phyloP scores from a whole-genome alignment of 1,140 invertebrate genomes.

The Aradophagus sp. region DNA sequence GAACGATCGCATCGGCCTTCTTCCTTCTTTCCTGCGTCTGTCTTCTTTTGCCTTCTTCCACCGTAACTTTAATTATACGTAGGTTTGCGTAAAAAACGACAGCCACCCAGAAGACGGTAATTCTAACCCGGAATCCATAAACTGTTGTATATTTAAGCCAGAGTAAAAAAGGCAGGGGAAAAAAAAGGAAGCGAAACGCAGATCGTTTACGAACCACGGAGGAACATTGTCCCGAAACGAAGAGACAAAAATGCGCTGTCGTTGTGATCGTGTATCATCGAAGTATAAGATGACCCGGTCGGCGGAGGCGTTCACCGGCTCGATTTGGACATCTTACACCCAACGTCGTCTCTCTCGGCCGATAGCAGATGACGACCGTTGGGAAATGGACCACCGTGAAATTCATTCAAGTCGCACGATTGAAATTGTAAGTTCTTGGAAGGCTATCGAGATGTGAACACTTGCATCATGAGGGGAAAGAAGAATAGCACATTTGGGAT shows the following conservation, averaged over 20 bases:
- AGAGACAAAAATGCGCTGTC: constrained; percentile 32
- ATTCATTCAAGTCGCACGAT: constrained; percentile 28
- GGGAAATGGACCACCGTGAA: constrained; percentile 67
- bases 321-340: constrained; percentile 45
- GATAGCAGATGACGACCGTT: constrained; percentile 61
- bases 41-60: too few species aligned
- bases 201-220: constrained; percentile 28
- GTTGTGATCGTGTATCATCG: constrained; percentile 2
- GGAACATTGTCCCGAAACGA: constrained; percentile 11
- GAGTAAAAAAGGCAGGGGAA: constrained; percentile 4
- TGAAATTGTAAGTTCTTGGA: constrained; percentile 20
- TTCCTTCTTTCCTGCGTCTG: too few species aligned
- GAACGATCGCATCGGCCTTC: background rate
- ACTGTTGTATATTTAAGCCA: constrained; percentile 29
- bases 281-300: constrained; percentile 49
- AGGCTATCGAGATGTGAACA: too few species aligned
- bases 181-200: constrained; percentile 1
- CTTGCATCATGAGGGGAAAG: too few species aligned
- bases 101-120: constrained; percentile 52
- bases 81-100: constrained; percentile 4
- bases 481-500: too few species aligned
- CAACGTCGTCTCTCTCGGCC: constrained; percentile 28
- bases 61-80: constrained; percentile 9
- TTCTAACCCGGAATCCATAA: constrained; percentile 44
- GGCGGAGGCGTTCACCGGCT: constrained; percentile 18